Evolutionary conservation across 2,797 vertebrate genomes (phyloP).

Genomic region (Sebastes cheni): DNA sequence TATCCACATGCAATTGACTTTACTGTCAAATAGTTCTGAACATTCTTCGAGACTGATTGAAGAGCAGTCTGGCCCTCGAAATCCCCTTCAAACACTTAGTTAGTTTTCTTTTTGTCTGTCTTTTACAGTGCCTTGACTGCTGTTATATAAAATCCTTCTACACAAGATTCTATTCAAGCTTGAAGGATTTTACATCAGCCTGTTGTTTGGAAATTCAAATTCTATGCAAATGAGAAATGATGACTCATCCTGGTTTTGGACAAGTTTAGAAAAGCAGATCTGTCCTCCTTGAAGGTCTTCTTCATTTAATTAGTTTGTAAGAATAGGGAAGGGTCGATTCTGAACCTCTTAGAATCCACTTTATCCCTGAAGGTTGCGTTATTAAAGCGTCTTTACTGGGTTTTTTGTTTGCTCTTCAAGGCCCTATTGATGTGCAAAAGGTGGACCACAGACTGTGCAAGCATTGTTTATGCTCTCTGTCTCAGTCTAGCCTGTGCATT

Average conservation of each 20-base stretch:
- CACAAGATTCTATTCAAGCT: neutral
- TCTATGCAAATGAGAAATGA: conserved; percentile 46
- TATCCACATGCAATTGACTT: neutral
- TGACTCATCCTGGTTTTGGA: conserved; percentile 53
- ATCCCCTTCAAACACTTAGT: neutral
- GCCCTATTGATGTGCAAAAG: conserved; percentile 26
- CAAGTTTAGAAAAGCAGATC: neutral
- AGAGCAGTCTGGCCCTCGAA: neutral
- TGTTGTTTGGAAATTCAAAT: conserved; percentile 26
- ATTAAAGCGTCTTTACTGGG: neutral
- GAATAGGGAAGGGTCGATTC: conserved; percentile 1
- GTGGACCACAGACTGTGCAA: conserved; percentile 2
- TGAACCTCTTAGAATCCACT: neutral
- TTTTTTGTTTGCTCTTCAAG: conserved; percentile 9
- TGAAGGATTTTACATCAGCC: neutral
- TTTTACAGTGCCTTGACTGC: neutral
- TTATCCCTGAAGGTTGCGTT: neutral
- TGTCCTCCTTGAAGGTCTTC: conserved; percentile 14
- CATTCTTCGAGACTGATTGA: neutral
- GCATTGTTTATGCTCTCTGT: conserved; percentile 48
- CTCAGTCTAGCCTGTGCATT: conserved; percentile 21
- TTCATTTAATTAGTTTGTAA: conserved; percentile 37
- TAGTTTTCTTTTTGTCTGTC: neutral
- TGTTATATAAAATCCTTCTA: neutral
- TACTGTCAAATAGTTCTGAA: neutral